phyloP scores from a whole-genome alignment of 2,113 vertebrate genomes.

The Brienomyrus brachyistius region DNA sequence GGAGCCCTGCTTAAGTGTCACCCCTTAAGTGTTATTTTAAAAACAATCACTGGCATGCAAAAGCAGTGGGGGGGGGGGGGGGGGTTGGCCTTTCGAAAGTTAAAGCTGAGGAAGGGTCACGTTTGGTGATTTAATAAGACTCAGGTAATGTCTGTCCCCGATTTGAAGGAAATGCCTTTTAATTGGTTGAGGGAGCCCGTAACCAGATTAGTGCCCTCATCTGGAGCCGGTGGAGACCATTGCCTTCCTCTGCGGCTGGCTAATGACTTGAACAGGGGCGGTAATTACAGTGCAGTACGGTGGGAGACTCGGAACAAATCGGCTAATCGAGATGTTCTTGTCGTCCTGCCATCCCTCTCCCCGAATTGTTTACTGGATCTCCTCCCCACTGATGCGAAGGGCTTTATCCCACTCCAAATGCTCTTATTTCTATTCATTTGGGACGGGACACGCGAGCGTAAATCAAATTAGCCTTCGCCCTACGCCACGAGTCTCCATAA shows the following conservation, averaged over 20 bases:
- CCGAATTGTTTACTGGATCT: conserved; percentile 16
- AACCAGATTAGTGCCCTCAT: conserved; percentile 28
- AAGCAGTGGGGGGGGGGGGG: conserved; percentile 38
- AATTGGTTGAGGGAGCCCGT: conserved; percentile 24
- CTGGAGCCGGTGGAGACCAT: conserved; percentile 18
- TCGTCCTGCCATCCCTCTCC: conserved; percentile 5
- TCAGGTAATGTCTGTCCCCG: conserved; percentile 47
- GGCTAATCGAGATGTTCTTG: conserved; percentile 30
- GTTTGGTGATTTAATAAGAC: conserved; percentile 54
- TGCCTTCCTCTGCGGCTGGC: conserved; percentile 22
- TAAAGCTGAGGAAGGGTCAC: conserved; percentile 43
- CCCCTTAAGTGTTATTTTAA: conserved; percentile 58
- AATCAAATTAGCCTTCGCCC: conserved; percentile 9
- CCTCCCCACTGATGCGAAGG: background rate
- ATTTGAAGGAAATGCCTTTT: conserved; percentile 40
- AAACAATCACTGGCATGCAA: conserved; percentile 54
- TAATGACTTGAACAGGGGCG: conserved; percentile 41
- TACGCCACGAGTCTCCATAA: background rate
- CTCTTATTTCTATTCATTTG: conserved; percentile 3
- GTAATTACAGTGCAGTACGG: conserved; percentile 33
- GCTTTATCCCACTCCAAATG: background rate
- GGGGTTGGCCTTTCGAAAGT: conserved; percentile 40
- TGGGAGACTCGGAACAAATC: conserved; percentile 28
- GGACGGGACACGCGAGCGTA: background rate
- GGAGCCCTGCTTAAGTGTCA: conserved; percentile 36